These are phyloP conservation scores for Melitaea cinxia DNA, from an alignment of 1,140 invertebrate species.

Conservation along the genomic window DNA sequence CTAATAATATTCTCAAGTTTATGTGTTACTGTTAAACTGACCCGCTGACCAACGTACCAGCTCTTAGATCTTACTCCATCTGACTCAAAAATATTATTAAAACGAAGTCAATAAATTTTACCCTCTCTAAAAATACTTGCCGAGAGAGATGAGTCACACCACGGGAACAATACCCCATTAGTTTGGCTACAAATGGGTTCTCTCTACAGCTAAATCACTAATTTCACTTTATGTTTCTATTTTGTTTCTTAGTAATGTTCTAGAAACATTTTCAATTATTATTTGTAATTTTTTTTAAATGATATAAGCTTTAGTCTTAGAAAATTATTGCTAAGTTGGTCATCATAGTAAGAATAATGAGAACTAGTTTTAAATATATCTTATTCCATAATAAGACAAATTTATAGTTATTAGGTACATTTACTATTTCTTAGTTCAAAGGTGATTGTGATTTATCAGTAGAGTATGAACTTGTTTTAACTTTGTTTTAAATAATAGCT, in stretches of 20 bases:
- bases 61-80: not conserved
- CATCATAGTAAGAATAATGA: too few relatives aligned
- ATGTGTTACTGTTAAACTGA: not conserved
- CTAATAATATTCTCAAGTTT: not conserved
- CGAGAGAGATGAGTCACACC: conserved; percentile 9
- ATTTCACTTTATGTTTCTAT: conserved; percentile 6
- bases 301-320: too few relatives aligned
- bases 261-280: not conserved
- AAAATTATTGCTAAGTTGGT: too few relatives aligned
- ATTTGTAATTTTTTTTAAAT: too few relatives aligned
- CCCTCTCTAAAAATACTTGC: conserved; percentile 1
- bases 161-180: conserved; percentile 18
- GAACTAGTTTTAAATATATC: too few relatives aligned
- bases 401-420: too few relatives aligned
- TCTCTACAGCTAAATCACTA: conserved; percentile 1
- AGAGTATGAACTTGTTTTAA: too few relatives aligned
- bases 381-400: too few relatives aligned
- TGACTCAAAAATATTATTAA: not conserved
- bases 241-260: not conserved
- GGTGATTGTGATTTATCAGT: too few relatives aligned
- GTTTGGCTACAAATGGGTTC: not conserved
- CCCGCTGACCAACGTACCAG: not conserved
- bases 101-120: not conserved
- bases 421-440: too few relatives aligned
- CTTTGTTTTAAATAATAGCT: too few relatives aligned